These are phyloP conservation scores for Alca torda DNA, from an alignment of 2,797 vertebrate genomes.

Conservation along the genomic window DNA sequence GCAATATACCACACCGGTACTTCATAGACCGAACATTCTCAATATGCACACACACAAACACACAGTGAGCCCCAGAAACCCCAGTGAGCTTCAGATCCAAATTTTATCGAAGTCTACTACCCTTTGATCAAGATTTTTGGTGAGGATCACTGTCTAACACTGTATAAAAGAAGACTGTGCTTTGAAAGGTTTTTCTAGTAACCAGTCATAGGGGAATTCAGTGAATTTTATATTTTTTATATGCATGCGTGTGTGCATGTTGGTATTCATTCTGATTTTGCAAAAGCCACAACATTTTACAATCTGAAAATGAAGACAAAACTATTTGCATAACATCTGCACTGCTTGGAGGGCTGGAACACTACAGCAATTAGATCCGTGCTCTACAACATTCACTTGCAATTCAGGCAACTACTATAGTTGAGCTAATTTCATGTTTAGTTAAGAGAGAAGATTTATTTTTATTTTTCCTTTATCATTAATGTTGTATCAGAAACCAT, in stretches of 20 bases:
- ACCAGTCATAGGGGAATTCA: neutral
- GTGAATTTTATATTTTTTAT: neutral
- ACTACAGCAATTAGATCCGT: constrained; percentile 59
- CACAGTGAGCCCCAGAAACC: neutral
- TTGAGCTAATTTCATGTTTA: constrained; percentile 61
- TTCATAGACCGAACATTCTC: neutral
- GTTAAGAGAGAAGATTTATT: constrained; percentile 9
- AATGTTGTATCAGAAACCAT: neutral
- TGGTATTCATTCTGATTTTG: neutral
- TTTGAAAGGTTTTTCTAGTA: neutral
- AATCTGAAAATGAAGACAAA: constrained; percentile 63
- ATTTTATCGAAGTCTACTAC: neutral
- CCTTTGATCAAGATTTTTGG: neutral
- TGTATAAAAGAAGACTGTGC: neutral
- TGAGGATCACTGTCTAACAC: neutral
- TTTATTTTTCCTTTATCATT: constrained; percentile 53
- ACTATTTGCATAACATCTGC: constrained; percentile 75
- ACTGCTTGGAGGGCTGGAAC: constrained; percentile 66
- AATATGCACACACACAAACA: neutral
- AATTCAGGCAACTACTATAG: neutral
- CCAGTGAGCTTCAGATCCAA: neutral
- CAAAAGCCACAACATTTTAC: constrained; percentile 55
- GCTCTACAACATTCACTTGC: constrained; percentile 43
- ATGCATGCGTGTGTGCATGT: neutral
- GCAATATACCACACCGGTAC: neutral